Evolutionary conservation across 2,113 vertebrate species (phyloP).

Genomic region (Passer domesticus): DNA sequence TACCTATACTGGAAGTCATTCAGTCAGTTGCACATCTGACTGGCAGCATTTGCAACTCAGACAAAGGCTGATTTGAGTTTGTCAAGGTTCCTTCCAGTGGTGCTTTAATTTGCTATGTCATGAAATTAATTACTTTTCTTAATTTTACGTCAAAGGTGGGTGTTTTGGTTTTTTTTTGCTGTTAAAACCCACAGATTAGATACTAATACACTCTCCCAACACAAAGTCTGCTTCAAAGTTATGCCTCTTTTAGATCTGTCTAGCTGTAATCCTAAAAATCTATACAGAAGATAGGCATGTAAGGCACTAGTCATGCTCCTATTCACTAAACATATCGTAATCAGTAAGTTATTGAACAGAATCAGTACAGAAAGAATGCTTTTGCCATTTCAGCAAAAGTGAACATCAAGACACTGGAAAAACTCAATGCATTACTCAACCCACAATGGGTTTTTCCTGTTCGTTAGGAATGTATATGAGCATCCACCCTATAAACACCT

Average conservation of each 20-base stretch:
- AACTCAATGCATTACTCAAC: not conserved
- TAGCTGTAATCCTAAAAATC: not conserved
- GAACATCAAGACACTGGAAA: not conserved
- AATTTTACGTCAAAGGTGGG: not conserved
- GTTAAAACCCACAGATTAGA: not conserved
- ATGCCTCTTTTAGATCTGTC: not conserved
- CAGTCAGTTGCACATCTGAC: not conserved
- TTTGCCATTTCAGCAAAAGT: not conserved
- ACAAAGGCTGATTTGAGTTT: not conserved
- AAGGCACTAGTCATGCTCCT: not conserved
- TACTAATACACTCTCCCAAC: not conserved
- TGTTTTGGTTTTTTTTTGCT: not conserved
- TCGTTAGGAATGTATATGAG: not conserved
- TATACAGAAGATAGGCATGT: not conserved
- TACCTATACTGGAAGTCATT: not conserved
- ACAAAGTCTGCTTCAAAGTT: not conserved
- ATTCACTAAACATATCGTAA: not conserved
- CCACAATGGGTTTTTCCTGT: fast-evolving
- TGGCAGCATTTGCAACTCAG: not conserved
- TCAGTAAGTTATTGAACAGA: not conserved
- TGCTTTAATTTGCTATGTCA: not conserved
- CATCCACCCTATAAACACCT: not conserved
- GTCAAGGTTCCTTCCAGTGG: not conserved
- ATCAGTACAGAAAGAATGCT: not conserved
- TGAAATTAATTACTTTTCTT: not conserved